Evolutionary conservation across 2,888 invertebrate species (phyloP), one percentile per base, ranked within the genome.

Genomic region (Dicyrtoma fusca): DNA sequence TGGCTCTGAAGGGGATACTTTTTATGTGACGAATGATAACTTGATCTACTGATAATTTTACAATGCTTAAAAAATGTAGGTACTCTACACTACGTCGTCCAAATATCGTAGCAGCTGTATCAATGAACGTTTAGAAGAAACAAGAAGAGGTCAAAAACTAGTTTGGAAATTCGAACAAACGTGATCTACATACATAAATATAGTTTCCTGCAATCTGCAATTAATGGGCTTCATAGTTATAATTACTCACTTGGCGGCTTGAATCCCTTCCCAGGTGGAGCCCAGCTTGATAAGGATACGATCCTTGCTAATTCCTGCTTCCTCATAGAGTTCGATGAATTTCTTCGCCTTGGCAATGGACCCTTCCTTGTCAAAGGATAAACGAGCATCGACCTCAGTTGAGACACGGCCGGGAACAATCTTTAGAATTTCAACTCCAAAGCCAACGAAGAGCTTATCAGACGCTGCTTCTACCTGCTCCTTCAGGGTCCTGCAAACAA

Each of bases 231-330:
- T n/a, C n/a, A n/a, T n/a, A n/a, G n/a, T n/a, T n/a, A n/a, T n/a
- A n/a, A n/a, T 34, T 21, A 81, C 86, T 86, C 86, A 94, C 94
- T 89, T 92, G 23, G 97, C 99, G 44, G 98, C 98, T 86, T 97
- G 94, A 77, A 99, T 97, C 34, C 99, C 98, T 86, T 99, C 99
- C 99, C 99, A 99, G 0, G 99, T 98, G 0, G 97, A 95, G 0
- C 97, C 96, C 78, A 99, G 86, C 85, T 99, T 99, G 79, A 99
- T 98, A 21, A 99, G 88, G 83, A 99, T 90, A 70, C 99, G 88
- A 17, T 98, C 94, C 83, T 95, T 97, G 75, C 87, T 86, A 69
- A 99, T 91, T 5, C 97, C 97, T 82, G 90, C 88, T 74, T 94
- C 92, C 82, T 93, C 90, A 85, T 98, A 99, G 82, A 97, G 86